A percentile compares a stretch with the other conserved stretches of the same genome.
These are phyloP conservation scores for Colaptes auratus DNA, from an alignment of 2,113 vertebrate genomes.

Conservation along the genomic window DNA sequence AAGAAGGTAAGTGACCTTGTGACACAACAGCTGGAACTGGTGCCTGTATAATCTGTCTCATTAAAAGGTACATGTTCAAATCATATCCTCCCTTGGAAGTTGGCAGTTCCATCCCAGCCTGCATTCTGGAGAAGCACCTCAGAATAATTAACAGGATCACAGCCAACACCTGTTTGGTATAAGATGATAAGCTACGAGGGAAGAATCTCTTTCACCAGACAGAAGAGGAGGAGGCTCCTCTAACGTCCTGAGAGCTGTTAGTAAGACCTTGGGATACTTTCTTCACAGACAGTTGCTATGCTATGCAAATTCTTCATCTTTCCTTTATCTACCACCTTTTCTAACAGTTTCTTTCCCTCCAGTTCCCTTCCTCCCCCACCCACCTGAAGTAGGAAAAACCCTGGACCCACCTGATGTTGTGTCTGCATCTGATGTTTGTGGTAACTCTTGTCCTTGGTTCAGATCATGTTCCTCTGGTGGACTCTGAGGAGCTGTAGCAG, in stretches of 20 bases:
- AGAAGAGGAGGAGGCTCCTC: not conserved
- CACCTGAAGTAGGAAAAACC: not conserved
- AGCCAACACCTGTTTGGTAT: not conserved
- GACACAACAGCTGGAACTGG: not conserved
- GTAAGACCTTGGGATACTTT: not conserved
- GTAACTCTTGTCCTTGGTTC: slow-evolving; percentile 49
- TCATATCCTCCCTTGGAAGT: not conserved
- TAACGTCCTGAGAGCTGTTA: not conserved
- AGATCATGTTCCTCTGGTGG: not conserved
- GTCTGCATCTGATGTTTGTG: slow-evolving; percentile 62
- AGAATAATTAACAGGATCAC: not conserved
- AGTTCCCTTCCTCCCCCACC: not conserved
- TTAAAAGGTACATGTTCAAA: not conserved
- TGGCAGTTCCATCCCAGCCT: not conserved
- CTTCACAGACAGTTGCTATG: not conserved
- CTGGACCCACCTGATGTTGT: slow-evolving; percentile 73
- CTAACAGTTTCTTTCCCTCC: not conserved
- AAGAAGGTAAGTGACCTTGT: not conserved
- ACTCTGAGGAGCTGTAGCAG: slow-evolving; percentile 42
- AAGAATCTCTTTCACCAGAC: not conserved
- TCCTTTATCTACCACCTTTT: not conserved
- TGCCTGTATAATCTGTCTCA: not conserved
- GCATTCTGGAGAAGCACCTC: not conserved
- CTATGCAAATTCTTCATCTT: not conserved
- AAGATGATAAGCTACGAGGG: not conserved